Conservation (phyloP, 2,888 invertebrate genomes). For the Hylaea fasciaria region DNA sequence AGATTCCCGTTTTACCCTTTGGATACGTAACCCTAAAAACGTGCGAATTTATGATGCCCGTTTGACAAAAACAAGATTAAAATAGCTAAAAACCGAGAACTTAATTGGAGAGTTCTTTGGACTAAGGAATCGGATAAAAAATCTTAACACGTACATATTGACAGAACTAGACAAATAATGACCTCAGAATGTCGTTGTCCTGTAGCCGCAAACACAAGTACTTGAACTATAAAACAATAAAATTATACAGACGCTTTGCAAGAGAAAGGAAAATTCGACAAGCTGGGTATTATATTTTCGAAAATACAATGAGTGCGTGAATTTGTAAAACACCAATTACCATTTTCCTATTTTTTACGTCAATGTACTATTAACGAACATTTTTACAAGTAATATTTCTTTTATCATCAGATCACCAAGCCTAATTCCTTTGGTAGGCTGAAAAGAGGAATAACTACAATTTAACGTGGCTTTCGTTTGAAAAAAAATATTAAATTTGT, state of each 20-base stretch:
- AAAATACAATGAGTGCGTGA: background rate
- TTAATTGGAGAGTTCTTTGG: slow-evolving; percentile 21
- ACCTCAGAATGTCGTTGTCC: slow-evolving; percentile 49
- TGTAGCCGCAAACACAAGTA: slow-evolving; percentile 46
- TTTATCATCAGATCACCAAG: too few relatives aligned
- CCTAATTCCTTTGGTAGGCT: too few relatives aligned
- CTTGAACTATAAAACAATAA: slow-evolving; percentile 45
- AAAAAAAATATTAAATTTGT: too few relatives aligned
- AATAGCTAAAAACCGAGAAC: slow-evolving; percentile 29
- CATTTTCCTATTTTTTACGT: too few relatives aligned
- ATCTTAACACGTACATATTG: slow-evolving; percentile 29
- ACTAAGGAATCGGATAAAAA: slow-evolving; percentile 25
- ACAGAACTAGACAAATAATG: slow-evolving; percentile 41
- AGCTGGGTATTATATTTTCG: slow-evolving; percentile 20
- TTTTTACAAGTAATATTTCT: too few relatives aligned
- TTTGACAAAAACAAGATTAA: slow-evolving; percentile 29
- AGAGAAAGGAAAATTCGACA: slow-evolving; percentile 33
- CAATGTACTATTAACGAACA: too few relatives aligned
- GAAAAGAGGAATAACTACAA: too few relatives aligned
- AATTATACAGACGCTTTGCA: slow-evolving; percentile 32
- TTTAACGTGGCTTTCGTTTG: too few relatives aligned
- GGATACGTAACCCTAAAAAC: too few relatives aligned
- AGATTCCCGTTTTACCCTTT: too few relatives aligned
- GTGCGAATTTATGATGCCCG: slow-evolving; percentile 21
- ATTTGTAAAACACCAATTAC: background rate